Evolutionary conservation across 2,888 invertebrate genomes (phyloP).

Genomic region (Acronicta psi): DNA sequence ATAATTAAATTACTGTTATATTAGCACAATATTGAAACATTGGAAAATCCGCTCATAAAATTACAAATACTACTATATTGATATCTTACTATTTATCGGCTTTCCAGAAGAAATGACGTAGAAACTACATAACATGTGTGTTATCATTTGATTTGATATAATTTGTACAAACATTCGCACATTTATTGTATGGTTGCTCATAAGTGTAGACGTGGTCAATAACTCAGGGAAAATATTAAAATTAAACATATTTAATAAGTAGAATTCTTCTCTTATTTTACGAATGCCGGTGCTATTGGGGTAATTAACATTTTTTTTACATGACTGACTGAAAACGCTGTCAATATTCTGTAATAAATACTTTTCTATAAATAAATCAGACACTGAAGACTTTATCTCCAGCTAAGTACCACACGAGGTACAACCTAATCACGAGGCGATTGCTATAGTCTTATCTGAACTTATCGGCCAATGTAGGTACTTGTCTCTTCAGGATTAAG

Average conservation of each 20-base stretch:
- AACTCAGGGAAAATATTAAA: constrained; percentile 26
- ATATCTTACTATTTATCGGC: constrained; percentile 24
- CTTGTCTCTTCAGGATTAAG: constrained; percentile 31
- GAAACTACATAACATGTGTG: constrained; percentile 43
- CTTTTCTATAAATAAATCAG: constrained; percentile 26
- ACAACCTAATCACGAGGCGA: constrained; percentile 22
- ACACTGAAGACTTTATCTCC: constrained; percentile 27
- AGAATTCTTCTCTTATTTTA: constrained; percentile 4
- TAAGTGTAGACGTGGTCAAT: constrained; percentile 39
- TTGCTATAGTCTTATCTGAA: constrained; percentile 39
- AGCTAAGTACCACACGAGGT: constrained; percentile 12
- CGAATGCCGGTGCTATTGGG: constrained; percentile 53
- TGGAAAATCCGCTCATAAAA: constrained; percentile 23
- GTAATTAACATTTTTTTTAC: constrained; percentile 37
- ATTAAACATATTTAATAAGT: constrained; percentile 24
- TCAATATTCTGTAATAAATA: neutral
- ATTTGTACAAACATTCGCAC: constrained; percentile 19
- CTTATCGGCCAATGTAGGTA: constrained; percentile 53
- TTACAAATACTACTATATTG: constrained; percentile 15
- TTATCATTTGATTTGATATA: constrained; percentile 50
- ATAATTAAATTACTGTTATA: neutral
- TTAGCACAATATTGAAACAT: neutral
- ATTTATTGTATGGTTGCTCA: constrained; percentile 36
- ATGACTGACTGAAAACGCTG: neutral
- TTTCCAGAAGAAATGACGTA: constrained; percentile 36